Evolutionary conservation across 2,888 invertebrate species (phyloP), one percentile per base, ranked within the genome.

Genomic region (Cantharis rufa): DNA sequence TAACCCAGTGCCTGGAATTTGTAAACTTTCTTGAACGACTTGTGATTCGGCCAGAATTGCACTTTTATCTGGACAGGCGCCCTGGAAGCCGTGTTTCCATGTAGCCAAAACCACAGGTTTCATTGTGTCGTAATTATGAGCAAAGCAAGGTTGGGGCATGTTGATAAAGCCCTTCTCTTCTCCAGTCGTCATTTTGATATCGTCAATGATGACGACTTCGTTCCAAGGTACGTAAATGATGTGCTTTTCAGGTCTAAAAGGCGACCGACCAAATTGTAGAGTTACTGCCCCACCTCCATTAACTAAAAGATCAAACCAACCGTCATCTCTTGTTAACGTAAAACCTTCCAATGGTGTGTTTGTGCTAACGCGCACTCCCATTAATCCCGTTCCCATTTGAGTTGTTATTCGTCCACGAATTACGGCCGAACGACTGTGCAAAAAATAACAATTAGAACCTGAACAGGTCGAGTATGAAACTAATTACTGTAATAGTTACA

Each of bases 221-320:
- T 99, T 99, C 97, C 98, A 98, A 10, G 98, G 98, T 24, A 98
- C 96, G 87, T 94, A 96, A 16, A 96, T 94, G 77, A 97, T 96
- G 85, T 95, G 93, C 66, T 93, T 94, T 82, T 96, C 95, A 1
- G 96, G 94, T 80, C 95, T 93, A 89, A 97, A 97, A 1, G 97
- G 97, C 63, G 96, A 94, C 77, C 97, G 91, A 76, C 98, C 97
- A 86, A 99, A 98, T 87, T 97, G 96, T 71, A 99, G 89, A 0
- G 96, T 97, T 2, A 99, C 96, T 1, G 98, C 97, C 0, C 98
- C 98, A 1, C 99, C 99, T n/a, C 99, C 99, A 88, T 99, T 99
- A 15, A 99, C 98, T 86, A 99, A 91, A 71, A 99, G 91, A 89
- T 99, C 99, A 90, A 99, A 99, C 96, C 96, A 96, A 70, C 97